phyloP scores from a whole-genome alignment of 2,797 vertebrate genomes.

The Ataeniobius toweri region DNA sequence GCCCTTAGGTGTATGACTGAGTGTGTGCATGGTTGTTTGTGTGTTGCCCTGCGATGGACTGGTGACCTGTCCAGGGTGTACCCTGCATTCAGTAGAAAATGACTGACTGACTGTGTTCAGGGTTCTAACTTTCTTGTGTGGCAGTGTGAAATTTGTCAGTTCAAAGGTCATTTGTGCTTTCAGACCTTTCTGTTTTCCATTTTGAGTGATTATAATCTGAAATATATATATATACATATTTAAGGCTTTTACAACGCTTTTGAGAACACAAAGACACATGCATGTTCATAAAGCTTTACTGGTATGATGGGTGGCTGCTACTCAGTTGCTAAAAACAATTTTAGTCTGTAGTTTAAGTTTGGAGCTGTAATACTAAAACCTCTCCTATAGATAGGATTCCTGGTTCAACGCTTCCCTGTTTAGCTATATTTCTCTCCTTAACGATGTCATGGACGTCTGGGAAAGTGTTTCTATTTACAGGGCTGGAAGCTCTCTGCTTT shows the following conservation, averaged over 20 bases:
- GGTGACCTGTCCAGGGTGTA: no score
- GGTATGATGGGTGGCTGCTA: neutral
- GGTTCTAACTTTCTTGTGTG: neutral
- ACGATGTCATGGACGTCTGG: neutral
- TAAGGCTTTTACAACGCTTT: no score
- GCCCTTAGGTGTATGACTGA: no score
- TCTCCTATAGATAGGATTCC: no score
- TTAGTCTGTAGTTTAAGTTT: neutral
- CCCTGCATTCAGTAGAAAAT: no score
- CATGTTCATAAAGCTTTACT: neutral
- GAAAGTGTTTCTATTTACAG: neutral
- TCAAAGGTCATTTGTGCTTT: neutral
- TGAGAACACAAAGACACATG: neutral
- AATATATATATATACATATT: no score
- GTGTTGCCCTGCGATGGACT: no score
- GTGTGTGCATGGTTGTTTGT: no score
- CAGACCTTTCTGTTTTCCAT: neutral
- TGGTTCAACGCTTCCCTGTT: neutral
- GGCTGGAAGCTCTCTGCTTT: neutral
- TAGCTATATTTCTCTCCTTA: neutral
- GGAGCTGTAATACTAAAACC: no score
- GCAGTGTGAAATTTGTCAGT: neutral
- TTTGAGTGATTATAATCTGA: neutral
- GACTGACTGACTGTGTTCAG: neutral
- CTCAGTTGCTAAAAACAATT: neutral